phyloP scores from a whole-genome alignment of 2,888 invertebrate species.

The Arrhopalites spinosus region DNA sequence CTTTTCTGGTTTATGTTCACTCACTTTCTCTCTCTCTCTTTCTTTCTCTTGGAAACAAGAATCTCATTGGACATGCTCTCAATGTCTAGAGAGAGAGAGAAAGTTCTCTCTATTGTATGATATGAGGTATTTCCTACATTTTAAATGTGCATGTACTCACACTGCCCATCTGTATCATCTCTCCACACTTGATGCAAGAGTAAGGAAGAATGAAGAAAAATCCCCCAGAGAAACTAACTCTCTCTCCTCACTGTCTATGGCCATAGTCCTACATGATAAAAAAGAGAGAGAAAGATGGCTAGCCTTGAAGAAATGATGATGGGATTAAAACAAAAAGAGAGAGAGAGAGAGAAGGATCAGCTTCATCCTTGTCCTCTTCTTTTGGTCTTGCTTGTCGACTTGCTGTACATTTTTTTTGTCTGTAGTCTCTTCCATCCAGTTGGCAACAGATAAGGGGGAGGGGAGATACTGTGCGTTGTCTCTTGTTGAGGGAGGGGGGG shows the following conservation, averaged over 20 bases:
- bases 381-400: not conserved
- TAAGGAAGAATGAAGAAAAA: not conserved
- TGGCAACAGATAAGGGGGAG: not conserved
- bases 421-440: not conserved
- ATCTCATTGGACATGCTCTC: not conserved
- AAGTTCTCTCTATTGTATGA: not conserved
- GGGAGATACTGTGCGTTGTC: not conserved
- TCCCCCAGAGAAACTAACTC: not conserved
- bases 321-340: conserved; percentile 25
- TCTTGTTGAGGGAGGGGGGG: not conserved
- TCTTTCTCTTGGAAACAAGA: not conserved
- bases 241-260: too few species aligned
- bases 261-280: too few species aligned
- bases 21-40: not conserved
- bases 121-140: not conserved
- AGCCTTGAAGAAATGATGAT: conserved; percentile 19
- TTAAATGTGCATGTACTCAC: not conserved
- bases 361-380: not conserved
- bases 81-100: not conserved
- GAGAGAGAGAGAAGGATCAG: not conserved
- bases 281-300: not conserved
- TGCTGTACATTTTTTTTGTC: too few species aligned
- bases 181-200: not conserved
- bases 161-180: not conserved
- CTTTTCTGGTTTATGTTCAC: conserved; percentile 7